Base-by-base conservation (phyloP, 2,797 vertebrate species). In the Poecilia picta region DNA sequence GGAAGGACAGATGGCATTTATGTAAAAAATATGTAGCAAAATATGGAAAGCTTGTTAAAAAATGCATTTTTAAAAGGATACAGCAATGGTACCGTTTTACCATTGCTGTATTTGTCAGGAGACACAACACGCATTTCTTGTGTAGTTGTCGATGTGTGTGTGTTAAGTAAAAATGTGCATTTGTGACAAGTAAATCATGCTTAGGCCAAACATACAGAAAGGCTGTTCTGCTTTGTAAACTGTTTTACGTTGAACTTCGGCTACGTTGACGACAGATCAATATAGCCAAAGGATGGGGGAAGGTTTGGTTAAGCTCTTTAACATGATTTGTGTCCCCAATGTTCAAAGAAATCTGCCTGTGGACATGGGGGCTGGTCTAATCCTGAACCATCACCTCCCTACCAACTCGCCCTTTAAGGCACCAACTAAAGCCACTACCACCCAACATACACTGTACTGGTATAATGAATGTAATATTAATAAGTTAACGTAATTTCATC, bases 271-370 rank as follows among this genome's bases (percentile, higher is more conserved):
- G 39, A 41, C 39, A 41, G 39, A 41, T 41, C 39, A 41, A 41
- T 41, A 7, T 41, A 41, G 39, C 39, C 1, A 6, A 41, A 41
- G 39, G 39, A 41, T 8, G 74, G 31, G 36, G 64, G 66, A 20
- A 25, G 36, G 16, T 31, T 59, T 59, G 28, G 57, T 59, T 31
- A 15, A 59, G 57, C 57, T 59, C 84, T 88, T 89, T 93, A 91
- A 93, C 83, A 92, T 88, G 92, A 94, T 94, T 93, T 89, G 86
- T 79, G 81, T 85, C 88, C 87, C 89, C 83, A 84, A 84, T 86
- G 81, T 93, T 91, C 88, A 89, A 89, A 93, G 78, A 87, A 90
- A 90, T 91, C 51, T 71, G 62, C 62, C 45, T 71, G 68, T 73
- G 72, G 81, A 78, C 73, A 62, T 1, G 36, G 25, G 49, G 51